Evolutionary conservation across 2,888 invertebrate genomes (phyloP).

Genomic region (Folsomia candida): DNA sequence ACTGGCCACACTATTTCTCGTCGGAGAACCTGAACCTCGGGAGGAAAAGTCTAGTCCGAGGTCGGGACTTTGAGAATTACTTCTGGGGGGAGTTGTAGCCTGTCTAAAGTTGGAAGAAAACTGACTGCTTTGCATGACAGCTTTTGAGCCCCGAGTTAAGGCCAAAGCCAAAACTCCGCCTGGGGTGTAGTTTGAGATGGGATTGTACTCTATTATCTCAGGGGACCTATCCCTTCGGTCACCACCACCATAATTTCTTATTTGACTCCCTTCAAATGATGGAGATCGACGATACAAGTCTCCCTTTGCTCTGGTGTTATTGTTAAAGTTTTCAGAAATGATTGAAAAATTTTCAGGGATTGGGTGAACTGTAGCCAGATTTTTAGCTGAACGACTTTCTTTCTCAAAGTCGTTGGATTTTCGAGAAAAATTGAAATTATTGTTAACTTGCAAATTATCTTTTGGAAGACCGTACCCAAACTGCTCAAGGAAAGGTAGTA

Average conservation of each 20-base stretch:
- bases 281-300: constrained; percentile 18
- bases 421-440: constrained; percentile 8
- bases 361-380: not conserved
- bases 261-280: constrained; percentile 19
- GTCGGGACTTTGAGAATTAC: constrained; percentile 42
- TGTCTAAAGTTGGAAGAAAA: not conserved
- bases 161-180: constrained; percentile 50
- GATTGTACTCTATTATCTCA: constrained; percentile 27
- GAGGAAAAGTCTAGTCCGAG: constrained; percentile 42
- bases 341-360: constrained; percentile 10
- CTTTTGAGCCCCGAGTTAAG: constrained; percentile 49
- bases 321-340: not conserved
- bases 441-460: not conserved
- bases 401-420: not conserved
- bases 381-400: not conserved
- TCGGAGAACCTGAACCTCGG: constrained; percentile 42
- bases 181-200: constrained; percentile 29
- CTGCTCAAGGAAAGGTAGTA: constrained; percentile 48
- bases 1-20: constrained; percentile 40
- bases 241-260: not conserved
- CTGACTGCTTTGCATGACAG: constrained; percentile 27
- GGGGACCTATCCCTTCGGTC: constrained; percentile 40
- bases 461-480: constrained; percentile 46
- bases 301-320: too few relatives aligned
- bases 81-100: constrained; percentile 33